phyloP scores from a whole-genome alignment of 2,888 invertebrate species.

The Tineola bisselliella region DNA sequence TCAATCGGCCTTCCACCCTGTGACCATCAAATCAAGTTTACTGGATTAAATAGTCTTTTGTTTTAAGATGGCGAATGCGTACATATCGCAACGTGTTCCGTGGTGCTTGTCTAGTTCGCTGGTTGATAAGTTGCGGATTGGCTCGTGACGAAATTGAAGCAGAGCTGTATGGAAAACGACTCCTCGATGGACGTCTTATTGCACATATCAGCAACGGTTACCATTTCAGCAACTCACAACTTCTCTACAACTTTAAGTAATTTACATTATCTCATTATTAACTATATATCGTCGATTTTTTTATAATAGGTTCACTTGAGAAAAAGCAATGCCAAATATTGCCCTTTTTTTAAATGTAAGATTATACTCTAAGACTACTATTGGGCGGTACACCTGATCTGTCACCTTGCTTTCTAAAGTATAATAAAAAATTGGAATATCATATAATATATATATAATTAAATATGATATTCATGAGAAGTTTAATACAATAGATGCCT shows the following conservation, averaged over 20 bases:
- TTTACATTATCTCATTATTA: neutral
- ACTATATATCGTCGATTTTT: neutral
- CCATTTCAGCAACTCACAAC: slow-evolving; percentile 85
- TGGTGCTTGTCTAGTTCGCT: slow-evolving; percentile 85
- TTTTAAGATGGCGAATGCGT: slow-evolving; percentile 78
- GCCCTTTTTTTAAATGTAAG: no score
- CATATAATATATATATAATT: no score
- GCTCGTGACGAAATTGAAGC: slow-evolving; percentile 83
- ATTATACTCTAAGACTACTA: no score
- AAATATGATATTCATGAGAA: no score
- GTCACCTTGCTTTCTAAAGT: no score
- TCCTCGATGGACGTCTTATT: slow-evolving; percentile 86
- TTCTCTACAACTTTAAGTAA: slow-evolving; percentile 80
- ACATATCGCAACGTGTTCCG: slow-evolving; percentile 84
- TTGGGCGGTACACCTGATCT: no score
- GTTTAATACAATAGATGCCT: no score
- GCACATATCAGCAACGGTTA: slow-evolving; percentile 84
- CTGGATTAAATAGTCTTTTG: neutral
- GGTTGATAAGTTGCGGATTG: slow-evolving; percentile 85
- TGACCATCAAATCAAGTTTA: no score
- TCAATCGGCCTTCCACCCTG: no score
- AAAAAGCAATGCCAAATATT: no score
- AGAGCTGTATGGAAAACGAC: slow-evolving; percentile 80
- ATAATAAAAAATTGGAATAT: no score
- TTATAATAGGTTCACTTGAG: neutral